Percentiles rank a stretch among this genome's conserved stretches.
Conservation (phyloP, 2,113 vertebrate genomes). For the Aythya baeri region DNA sequence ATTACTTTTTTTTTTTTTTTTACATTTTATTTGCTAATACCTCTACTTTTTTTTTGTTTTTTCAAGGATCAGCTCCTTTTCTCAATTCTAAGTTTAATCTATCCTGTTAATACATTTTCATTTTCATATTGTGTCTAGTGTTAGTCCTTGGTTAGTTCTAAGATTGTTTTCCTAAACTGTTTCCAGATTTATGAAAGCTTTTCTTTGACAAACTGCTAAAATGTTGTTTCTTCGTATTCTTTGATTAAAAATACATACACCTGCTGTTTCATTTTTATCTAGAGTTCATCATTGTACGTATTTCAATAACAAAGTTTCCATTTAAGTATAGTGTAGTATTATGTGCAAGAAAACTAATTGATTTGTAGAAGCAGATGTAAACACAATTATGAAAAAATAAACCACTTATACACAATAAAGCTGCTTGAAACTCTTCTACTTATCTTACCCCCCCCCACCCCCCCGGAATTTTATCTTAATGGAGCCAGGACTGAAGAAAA, state of each 20-base stretch:
- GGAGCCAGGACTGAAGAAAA: neutral
- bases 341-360: neutral
- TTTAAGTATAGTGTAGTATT: neutral
- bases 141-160: neutral
- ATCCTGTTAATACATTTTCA: neutral
- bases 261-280: neutral
- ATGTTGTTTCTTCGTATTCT: neutral
- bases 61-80: neutral
- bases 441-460: neutral
- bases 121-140: neutral
- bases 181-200: neutral
- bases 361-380: neutral
- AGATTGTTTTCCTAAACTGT: neutral
- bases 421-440: neutral
- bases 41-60: neutral
- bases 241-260: neutral
- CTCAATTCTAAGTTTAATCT: neutral
- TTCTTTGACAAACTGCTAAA: neutral
- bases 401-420: too few relatives aligned
- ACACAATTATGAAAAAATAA: neutral
- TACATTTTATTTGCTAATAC: neutral
- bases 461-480: neutral
- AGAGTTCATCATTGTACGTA: neutral
- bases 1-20: neutral
- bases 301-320: neutral